Base-by-base conservation (phyloP, 1,140 invertebrate genomes). In the Drosophila novamexicana region DNA sequence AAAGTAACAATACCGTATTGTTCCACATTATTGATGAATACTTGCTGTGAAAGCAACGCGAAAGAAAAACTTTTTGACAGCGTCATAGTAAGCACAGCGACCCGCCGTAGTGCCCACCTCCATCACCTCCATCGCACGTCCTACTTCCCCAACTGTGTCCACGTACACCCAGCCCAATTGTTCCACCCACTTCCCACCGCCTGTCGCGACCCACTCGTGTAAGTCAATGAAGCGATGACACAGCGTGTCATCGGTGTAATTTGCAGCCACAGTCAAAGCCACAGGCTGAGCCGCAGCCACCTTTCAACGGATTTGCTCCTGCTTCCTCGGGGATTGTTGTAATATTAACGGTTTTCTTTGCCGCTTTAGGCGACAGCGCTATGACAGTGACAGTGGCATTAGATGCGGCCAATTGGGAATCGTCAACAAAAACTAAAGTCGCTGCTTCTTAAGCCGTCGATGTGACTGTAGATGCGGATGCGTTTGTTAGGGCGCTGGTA, bases 211-310 rank as follows among this genome's bases (percentile, higher is more conserved):
- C 36, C 64, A 69, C 39, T 78, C 37, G 75, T 70, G 50, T 47
- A 79, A 73, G 81, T 79, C 81, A 73, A 79, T 79, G 76, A 83
- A 67, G 77, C 77, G 75, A 84, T 85, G 81, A 85, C 81, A 61
- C 81, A 85, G 81, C 81, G 77, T 85, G 81, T 85, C 81, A 84
- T 78, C 81, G 69, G 63, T 68, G 81, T 85, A 85, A 85, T 85
- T 85, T 85, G 74, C 63, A 72, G 77, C 63, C 68, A 36, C 64
- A 77, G 50, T 32, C 12, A 45, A 59, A 54, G 47, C 70, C 64
- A 50, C 50, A 61, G 44, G 45, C 32, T 36, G 32, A 29, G 39
- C 32, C 16, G 47, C 12, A 57, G 65, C 37, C 63, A 36, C 56
- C 52, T 53, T 74, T 73, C 71, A 56, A 49, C 42, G 78, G 66